These are phyloP conservation scores for Anadara kagoshimensis DNA, from an alignment of 1,140 invertebrate species.

Conservation along the genomic window DNA sequence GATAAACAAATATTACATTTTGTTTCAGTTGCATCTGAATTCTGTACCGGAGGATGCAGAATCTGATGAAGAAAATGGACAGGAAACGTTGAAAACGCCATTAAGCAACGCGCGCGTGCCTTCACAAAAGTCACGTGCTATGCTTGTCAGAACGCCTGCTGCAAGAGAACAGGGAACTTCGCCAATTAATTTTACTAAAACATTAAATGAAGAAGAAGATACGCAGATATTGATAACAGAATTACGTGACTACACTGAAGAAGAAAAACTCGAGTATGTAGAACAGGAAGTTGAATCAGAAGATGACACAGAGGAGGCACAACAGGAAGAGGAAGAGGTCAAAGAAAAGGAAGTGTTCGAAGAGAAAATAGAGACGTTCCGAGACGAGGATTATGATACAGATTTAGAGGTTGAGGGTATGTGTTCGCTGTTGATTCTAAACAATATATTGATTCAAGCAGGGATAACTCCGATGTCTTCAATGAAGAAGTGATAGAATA, in stretches of 20 bases:
- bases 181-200: conserved; percentile 15
- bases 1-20: no score
- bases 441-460: not conserved
- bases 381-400: conserved; percentile 54
- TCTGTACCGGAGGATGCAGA: conserved; percentile 32
- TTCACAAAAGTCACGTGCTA: conserved; percentile 34
- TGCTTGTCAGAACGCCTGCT: conserved; percentile 39
- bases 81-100: conserved; percentile 1
- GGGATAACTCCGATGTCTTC: not conserved
- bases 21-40: conserved; percentile 14
- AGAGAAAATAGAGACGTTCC: no score
- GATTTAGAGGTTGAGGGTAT: conserved; percentile 60
- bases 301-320: conserved; percentile 14
- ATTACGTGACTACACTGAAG: conserved; percentile 29
- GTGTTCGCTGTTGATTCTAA: not conserved
- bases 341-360: no score
- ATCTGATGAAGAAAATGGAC: conserved; percentile 11
- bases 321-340: conserved; percentile 4
- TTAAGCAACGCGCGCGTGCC: conserved; percentile 29
- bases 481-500: not conserved
- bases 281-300: not conserved
- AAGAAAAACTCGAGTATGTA: conserved; percentile 12
- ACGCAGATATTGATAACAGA: conserved; percentile 75
- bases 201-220: conserved; percentile 12
- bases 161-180: conserved; percentile 1